Percentiles rank a stretch among this genome's conserved stretches.
Evolutionary conservation across 2,888 invertebrate species (phyloP).

Genomic region (Laothoe populi): DNA sequence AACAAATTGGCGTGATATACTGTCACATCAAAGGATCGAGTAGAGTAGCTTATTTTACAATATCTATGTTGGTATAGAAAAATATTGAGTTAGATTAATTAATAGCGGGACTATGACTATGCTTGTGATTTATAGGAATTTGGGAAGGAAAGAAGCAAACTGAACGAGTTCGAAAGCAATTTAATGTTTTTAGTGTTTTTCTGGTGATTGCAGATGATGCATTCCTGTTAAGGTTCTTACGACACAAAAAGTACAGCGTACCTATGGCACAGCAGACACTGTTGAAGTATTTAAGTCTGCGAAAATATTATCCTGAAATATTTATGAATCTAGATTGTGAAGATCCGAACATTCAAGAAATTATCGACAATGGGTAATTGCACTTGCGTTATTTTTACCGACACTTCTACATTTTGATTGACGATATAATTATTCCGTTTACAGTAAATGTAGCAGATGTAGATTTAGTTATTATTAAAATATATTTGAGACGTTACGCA

Average conservation of each 20-base stretch:
- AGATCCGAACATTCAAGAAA: slow-evolving; percentile 85
- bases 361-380: slow-evolving; percentile 87
- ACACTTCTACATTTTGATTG: not conserved
- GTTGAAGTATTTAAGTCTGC: slow-evolving; percentile 90
- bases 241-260: slow-evolving; percentile 91
- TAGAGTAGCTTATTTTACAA: too few relatives aligned
- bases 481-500: not conserved
- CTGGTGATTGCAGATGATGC: slow-evolving; percentile 84
- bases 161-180: not conserved
- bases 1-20: too few relatives aligned
- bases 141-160: too few relatives aligned
- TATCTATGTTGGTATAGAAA: too few relatives aligned
- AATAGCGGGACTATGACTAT: too few relatives aligned
- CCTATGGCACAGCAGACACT: slow-evolving; percentile 91
- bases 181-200: not conserved
- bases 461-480: not conserved
- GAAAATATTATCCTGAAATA: slow-evolving; percentile 88
- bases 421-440: slow-evolving; percentile 2
- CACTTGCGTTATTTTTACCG: not conserved
- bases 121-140: too few relatives aligned
- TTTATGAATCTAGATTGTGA: slow-evolving; percentile 87
- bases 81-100: too few relatives aligned
- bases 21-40: too few relatives aligned
- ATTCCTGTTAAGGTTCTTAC: slow-evolving; percentile 90
- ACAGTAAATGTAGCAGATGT: not conserved